Evolutionary conservation across 2,888 invertebrate genomes (phyloP).

Genomic region (Eristalinus aeneus): DNA sequence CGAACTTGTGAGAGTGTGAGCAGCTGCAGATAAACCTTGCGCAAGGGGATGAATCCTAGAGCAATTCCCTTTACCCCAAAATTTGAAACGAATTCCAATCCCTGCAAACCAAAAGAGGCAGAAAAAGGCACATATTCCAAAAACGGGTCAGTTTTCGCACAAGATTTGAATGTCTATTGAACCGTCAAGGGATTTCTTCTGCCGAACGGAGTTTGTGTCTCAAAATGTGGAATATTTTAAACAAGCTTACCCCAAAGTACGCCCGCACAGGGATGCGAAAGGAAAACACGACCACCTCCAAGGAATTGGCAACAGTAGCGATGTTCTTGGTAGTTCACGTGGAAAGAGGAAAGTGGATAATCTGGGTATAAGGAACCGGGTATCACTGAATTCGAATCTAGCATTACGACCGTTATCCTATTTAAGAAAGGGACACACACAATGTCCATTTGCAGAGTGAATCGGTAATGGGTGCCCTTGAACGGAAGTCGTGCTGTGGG

Average conservation of each 20-base stretch:
- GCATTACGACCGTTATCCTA: not conserved
- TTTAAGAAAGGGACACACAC: not conserved
- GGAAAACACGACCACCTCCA: not conserved
- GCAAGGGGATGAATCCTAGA: too few species aligned
- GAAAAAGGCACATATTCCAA: too few species aligned
- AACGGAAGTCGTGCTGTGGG: not conserved
- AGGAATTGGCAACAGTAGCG: not conserved
- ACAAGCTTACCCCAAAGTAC: not conserved
- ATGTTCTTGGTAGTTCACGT: not conserved
- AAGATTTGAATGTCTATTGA: not conserved
- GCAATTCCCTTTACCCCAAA: too few species aligned
- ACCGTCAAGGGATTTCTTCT: not conserved
- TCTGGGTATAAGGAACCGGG: not conserved
- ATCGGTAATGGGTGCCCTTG: not conserved
- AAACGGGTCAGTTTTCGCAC: not conserved
- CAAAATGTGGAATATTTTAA: not conserved
- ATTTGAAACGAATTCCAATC: too few species aligned
- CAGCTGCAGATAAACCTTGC: too few species aligned
- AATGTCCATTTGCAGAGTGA: not conserved
- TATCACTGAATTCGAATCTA: not conserved
- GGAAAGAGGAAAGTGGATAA: not conserved
- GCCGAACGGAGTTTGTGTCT: not conserved
- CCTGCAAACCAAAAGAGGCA: too few species aligned
- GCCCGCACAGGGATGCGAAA: not conserved
- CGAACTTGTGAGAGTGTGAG: too few species aligned